A percentile compares a stretch with the other conserved stretches of the same genome.
Evolutionary conservation across 2,113 vertebrate genomes (phyloP).

Genomic region (Chascanopsetta lugubris): DNA sequence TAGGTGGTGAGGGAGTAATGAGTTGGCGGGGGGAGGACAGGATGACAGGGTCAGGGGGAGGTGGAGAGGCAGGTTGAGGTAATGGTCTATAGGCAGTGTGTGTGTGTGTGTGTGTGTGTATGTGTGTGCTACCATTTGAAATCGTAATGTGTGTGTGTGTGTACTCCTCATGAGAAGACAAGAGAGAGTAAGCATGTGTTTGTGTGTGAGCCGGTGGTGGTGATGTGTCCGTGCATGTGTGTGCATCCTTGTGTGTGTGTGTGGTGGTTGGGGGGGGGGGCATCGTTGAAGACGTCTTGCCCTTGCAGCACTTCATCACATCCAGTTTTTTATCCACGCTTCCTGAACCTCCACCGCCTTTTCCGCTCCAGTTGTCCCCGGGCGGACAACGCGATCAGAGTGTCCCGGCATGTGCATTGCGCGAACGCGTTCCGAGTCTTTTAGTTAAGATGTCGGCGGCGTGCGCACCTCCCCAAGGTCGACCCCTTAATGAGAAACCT

Average conservation of each 20-base stretch:
- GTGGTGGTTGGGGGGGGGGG: conserved; percentile 1
- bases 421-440: conserved; percentile 56
- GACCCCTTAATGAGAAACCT: conserved; percentile 75
- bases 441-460: conserved; percentile 77
- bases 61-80: conserved; percentile 69
- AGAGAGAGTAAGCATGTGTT: not conserved
- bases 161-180: not conserved
- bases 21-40: conserved; percentile 39
- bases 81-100: conserved; percentile 58
- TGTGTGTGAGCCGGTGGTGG: conserved; percentile 11
- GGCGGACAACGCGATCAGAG: conserved; percentile 68
- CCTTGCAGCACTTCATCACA: conserved; percentile 71
- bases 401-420: conserved; percentile 61
- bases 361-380: conserved; percentile 74
- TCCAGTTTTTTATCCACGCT: conserved; percentile 63
- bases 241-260: not conserved
- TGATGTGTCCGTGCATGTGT: conserved; percentile 17
- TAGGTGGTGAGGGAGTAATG: conserved; percentile 71
- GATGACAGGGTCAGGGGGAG: conserved; percentile 72
- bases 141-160: conserved; percentile 16
- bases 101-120: conserved; percentile 39
- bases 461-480: conserved; percentile 77
- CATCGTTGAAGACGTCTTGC: conserved; percentile 58
- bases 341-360: conserved; percentile 76
- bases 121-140: conserved; percentile 40